Base-by-base conservation (phyloP, 2,113 vertebrate genomes). In the Ceuthmochares aereus region DNA sequence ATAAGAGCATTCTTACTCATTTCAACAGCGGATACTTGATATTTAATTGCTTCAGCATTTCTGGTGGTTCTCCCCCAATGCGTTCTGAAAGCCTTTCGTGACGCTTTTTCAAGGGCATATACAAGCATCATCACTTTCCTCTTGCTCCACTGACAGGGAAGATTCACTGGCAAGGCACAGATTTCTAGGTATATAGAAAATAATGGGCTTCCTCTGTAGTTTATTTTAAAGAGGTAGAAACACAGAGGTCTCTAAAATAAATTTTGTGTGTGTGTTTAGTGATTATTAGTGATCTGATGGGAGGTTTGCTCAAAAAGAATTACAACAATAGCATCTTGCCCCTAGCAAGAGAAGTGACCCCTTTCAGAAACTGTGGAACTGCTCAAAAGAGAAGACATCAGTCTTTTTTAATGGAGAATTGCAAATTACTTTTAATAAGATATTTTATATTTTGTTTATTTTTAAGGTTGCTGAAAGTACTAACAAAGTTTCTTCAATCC, bases 41-140 rank as follows among this genome's bases (percentile, higher is more conserved):
- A 21, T 83, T 93, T 54, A 85, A 73, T 83, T 67, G 14, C 21
- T 80, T 80, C 22, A 74, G 13, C 27, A 20, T 77, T 90, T 91
- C 30, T 59, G 25, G 4, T 85, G 29, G 1, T 36, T 70, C 22
- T 81, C 4, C 6, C 40, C 7, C 3, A 4, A 2, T 1, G 7
- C 73, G 21, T 79, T 93, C 76, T 79, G 26, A 79, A 81, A 34
- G 5, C 2, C 19, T 11, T 66, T 91, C 30, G 19, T 29, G 26
- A 34, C 21, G 30, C 10, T 60, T 85, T 93, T 45, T 76, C 67
- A 20, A 26, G 56, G n/a, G 14, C n/a, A 17, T 29, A 12, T 14
- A 14, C 4, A 63, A 56, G 4, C 7, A 20, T 37, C 47, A 12
- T 58, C 34, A 22, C 3, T 59, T 70, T 64, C 12, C 93, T 13